phyloP scores from a whole-genome alignment of 2,797 vertebrate species.

The Pelochelys cantorii region DNA sequence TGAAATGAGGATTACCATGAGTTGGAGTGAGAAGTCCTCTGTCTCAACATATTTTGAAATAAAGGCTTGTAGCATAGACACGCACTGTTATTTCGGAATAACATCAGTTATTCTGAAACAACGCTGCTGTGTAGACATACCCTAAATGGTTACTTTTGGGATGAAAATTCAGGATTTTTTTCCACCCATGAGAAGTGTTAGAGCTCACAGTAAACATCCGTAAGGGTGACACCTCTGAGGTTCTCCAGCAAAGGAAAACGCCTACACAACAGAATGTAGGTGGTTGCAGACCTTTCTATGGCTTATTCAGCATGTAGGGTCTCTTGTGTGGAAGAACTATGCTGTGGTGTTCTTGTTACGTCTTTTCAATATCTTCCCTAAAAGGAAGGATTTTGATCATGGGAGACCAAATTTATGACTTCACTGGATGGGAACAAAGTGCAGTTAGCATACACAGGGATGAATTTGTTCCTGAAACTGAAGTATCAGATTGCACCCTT shows the following conservation, averaged over 20 bases:
- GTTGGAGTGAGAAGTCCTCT: too few relatives aligned
- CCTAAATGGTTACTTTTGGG: background rate
- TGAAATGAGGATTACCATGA: too few relatives aligned
- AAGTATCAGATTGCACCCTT: background rate
- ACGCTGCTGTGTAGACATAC: too few relatives aligned
- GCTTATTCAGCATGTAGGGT: background rate
- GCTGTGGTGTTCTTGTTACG: background rate
- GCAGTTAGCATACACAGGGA: background rate
- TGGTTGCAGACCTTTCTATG: rapidly evolving
- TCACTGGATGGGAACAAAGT: background rate
- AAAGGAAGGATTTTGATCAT: background rate
- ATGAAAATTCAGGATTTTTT: background rate
- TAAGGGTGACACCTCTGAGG: background rate
- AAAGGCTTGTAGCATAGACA: too few relatives aligned
- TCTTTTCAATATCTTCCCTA: background rate
- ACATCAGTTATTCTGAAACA: too few relatives aligned
- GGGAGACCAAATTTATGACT: background rate
- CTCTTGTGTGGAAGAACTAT: background rate
- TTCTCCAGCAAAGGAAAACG: background rate
- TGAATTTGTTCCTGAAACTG: background rate
- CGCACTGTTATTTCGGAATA: too few relatives aligned
- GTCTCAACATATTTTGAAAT: too few relatives aligned
- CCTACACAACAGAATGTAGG: rapidly evolving
- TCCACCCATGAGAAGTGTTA: background rate
- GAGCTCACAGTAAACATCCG: background rate